Base-by-base conservation (phyloP, 2,888 invertebrate genomes). In the Phalera bucephala region DNA sequence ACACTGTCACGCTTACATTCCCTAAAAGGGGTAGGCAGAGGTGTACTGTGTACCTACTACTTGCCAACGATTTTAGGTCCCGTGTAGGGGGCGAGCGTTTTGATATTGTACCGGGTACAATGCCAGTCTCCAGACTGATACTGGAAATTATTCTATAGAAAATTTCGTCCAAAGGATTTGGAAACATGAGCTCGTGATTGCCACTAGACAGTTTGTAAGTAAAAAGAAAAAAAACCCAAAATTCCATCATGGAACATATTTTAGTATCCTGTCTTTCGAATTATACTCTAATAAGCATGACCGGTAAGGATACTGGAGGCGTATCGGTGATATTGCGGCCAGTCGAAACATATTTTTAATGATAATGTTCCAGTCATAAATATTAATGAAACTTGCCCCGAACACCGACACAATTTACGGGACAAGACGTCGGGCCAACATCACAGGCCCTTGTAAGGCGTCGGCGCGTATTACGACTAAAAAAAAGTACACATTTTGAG, bases 321-420 rank as follows among this genome's bases (percentile, higher is more conserved):
- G 67, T 75, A 74, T 80, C 71, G 68, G 62, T 71, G 64, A 73
- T 75, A 56, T 43, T 50, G 14, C 61, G 64, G 53, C 60, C 67
- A 72, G 72, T 75, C 77, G 78, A 80, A 80, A 80, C 72, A 66
- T 78, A 76, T 75, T 77, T 81, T 79, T 80, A 80, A 83, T 79
- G 78, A 79, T 83, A 82, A 82, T 82, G 81, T 83, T 78, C 77
- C 74, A 74, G 72, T 72, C 77, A 84, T 84, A 82, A 84, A 85
- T 85, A 84, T 84, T 83, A 76, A 86, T 86, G 76, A 73, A 77
- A 76, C 72, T 78, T 75, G 77, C 74, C 59, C 68, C 64, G 66
- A 66, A 57, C 64, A 66, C 57, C 55, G 59, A 46, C 45, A 64
- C 72, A 65, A 70, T 71, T 72, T 72, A 71, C 65, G 64, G 60